Percentiles rank a stretch among this genome's conserved stretches.
These are phyloP conservation scores for Bovichtus variegatus DNA, from an alignment of 2,797 vertebrate species.

Conservation along the genomic window DNA sequence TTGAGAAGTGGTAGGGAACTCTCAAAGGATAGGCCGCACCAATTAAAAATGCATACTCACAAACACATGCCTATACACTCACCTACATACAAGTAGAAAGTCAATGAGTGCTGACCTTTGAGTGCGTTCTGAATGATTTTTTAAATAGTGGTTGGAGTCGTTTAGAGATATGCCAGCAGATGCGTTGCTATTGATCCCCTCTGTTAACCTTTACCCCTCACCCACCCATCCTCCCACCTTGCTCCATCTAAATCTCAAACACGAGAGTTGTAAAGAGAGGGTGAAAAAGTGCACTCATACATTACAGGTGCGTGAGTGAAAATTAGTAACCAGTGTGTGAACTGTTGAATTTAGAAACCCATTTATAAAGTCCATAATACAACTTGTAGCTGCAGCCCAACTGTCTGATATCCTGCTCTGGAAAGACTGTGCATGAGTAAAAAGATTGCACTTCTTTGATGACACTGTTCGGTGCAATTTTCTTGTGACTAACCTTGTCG, in stretches of 20 bases:
- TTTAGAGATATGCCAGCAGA: conserved; percentile 55
- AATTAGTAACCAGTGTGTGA: conserved; percentile 6
- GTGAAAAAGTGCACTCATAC: conserved; percentile 26
- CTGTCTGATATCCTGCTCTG: not conserved
- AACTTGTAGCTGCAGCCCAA: not conserved
- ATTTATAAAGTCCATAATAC: not conserved
- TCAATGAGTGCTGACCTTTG: conserved; percentile 64
- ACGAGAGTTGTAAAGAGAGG: conserved; percentile 20
- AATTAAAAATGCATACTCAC: conserved; percentile 65
- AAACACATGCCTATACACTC: conserved; percentile 15
- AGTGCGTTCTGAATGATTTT: conserved; percentile 59
- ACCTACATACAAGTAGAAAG: conserved; percentile 56
- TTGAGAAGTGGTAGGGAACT: conserved; percentile 69
- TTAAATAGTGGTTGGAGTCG: conserved; percentile 47
- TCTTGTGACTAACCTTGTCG: conserved; percentile 40
- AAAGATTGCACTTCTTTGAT: conserved; percentile 2
- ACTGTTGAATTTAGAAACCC: conserved; percentile 15
- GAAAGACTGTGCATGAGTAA: not conserved
- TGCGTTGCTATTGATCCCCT: conserved; percentile 58
- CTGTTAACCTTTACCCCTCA: conserved; percentile 60
- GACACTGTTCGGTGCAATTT: conserved; percentile 14
- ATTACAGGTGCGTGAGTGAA: conserved; percentile 9
- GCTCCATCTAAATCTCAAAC: conserved; percentile 29
- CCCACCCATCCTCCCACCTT: conserved; percentile 37
- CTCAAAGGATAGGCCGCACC: conserved; percentile 58